Percentiles rank a stretch among this genome's conserved stretches.
phyloP scores from a whole-genome alignment of 2,797 vertebrate genomes.

The Novumbra hubbsi region DNA sequence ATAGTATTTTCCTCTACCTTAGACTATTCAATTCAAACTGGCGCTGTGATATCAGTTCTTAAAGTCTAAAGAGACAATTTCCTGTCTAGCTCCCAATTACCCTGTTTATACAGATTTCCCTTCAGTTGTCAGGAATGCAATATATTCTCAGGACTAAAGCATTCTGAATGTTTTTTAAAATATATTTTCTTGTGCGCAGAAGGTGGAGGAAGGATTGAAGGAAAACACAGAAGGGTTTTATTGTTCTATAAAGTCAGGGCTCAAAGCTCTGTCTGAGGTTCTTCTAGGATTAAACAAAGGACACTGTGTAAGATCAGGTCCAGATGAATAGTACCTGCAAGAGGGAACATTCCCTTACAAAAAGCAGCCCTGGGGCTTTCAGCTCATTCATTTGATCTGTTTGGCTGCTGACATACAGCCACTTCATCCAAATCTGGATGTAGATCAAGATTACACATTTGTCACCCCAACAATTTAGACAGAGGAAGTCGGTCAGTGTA shows the following conservation, averaged over 20 bases:
- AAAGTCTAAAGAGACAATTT: slow-evolving; percentile 3
- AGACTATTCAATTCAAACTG: not conserved
- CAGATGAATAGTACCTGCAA: slow-evolving; percentile 20
- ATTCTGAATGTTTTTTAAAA: not conserved
- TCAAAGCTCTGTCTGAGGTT: not conserved
- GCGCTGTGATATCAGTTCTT: not conserved
- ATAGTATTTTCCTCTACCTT: not conserved
- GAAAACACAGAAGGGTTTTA: not conserved
- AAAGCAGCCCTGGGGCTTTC: slow-evolving; percentile 17
- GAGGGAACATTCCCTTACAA: slow-evolving; percentile 20
- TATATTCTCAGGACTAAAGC: not conserved
- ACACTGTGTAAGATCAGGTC: slow-evolving; percentile 21
- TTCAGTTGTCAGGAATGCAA: not conserved
- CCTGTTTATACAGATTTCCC: slow-evolving; percentile 2
- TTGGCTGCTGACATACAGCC: slow-evolving; percentile 15
- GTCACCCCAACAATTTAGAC: not conserved
- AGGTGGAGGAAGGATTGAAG: not conserved
- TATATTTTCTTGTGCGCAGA: slow-evolving; percentile 10
- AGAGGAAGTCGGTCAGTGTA: not conserved
- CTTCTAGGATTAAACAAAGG: slow-evolving; percentile 7
- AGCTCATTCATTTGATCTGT: slow-evolving; percentile 21
- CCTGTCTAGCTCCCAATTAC: slow-evolving; percentile 1
- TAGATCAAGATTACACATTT: slow-evolving; percentile 1
- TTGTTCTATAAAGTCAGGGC: not conserved
- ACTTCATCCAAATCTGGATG: slow-evolving; percentile 23